phyloP scores from a whole-genome alignment of 2,113 vertebrate genomes.

The Equus przewalskii region DNA sequence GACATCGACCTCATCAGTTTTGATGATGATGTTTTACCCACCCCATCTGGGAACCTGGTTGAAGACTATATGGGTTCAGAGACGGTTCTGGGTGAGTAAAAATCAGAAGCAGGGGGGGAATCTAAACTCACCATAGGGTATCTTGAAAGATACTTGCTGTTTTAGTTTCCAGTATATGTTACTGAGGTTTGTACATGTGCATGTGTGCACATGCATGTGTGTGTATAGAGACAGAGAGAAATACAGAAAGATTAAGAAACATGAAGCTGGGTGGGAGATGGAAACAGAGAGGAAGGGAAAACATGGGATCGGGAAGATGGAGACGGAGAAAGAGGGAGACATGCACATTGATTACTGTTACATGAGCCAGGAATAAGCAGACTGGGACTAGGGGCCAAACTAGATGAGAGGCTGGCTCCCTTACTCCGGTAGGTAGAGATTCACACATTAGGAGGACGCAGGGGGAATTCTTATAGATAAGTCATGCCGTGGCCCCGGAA shows the following conservation, averaged over 20 bases:
- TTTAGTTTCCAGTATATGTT: neutral
- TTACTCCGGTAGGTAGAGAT: neutral
- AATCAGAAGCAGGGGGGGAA: neutral
- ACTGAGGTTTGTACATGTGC: neutral
- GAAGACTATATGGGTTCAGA: constrained; percentile 83
- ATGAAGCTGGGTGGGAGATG: neutral
- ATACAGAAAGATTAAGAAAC: neutral
- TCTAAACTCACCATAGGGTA: neutral
- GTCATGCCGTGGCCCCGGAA: neutral
- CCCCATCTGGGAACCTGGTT: constrained; percentile 64
- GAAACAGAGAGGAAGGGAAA: neutral
- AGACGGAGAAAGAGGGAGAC: neutral
- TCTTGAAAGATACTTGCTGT: neutral
- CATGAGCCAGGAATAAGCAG: neutral
- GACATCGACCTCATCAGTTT: constrained; percentile 91
- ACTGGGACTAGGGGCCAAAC: no score
- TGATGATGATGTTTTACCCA: constrained; percentile 89
- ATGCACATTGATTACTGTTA: neutral
- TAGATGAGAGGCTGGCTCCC: neutral
- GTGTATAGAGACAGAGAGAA: neutral
- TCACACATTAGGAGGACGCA: neutral
- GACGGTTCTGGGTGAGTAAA: constrained; percentile 86
- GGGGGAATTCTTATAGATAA: neutral
- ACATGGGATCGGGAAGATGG: neutral
- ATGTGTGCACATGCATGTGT: neutral